Conservation (phyloP, 1,140 invertebrate species). For the Lethrus apterus region DNA sequence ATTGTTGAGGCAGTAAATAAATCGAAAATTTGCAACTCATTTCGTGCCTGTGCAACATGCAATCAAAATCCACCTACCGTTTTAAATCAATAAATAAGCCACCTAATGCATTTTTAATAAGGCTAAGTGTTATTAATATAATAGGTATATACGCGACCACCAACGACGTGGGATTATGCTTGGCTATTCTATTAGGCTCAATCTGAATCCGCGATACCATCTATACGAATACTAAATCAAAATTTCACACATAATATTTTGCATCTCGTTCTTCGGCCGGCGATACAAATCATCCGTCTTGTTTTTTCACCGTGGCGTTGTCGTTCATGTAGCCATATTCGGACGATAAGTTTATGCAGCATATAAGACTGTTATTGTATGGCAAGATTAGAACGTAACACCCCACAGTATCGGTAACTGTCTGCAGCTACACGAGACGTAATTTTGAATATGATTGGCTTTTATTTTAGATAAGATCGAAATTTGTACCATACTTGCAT, state of each 20-base stretch:
- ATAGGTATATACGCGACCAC: constrained; percentile 37
- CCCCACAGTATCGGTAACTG: neutral
- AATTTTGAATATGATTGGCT: constrained; percentile 5
- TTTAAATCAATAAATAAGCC: constrained; percentile 35
- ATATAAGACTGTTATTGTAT: constrained; percentile 4
- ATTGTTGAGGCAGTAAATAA: constrained; percentile 11
- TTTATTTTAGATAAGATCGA: constrained; percentile 1
- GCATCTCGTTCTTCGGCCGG: constrained; percentile 19
- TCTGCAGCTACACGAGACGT: neutral
- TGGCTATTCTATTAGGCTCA: constrained; percentile 30
- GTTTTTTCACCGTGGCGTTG: constrained; percentile 5
- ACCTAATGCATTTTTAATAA: constrained; percentile 39
- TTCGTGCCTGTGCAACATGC: constrained; percentile 10
- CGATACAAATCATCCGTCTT: constrained; percentile 8
- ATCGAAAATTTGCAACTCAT: constrained; percentile 8
- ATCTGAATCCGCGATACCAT: constrained; percentile 30
- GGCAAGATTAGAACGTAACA: neutral
- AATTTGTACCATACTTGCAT: neutral
- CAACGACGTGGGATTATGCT: constrained; percentile 30
- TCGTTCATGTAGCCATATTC: neutral
- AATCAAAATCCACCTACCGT: constrained; percentile 24
- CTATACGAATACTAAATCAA: constrained; percentile 23
- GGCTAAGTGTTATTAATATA: constrained; percentile 37
- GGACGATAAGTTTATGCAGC: too few relatives aligned
- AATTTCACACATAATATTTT: constrained; percentile 17